A percentile compares a stretch with the other conserved stretches of the same genome.
These are phyloP conservation scores for Liparis tanakae DNA, from an alignment of 2,797 vertebrate species.

Conservation along the genomic window DNA sequence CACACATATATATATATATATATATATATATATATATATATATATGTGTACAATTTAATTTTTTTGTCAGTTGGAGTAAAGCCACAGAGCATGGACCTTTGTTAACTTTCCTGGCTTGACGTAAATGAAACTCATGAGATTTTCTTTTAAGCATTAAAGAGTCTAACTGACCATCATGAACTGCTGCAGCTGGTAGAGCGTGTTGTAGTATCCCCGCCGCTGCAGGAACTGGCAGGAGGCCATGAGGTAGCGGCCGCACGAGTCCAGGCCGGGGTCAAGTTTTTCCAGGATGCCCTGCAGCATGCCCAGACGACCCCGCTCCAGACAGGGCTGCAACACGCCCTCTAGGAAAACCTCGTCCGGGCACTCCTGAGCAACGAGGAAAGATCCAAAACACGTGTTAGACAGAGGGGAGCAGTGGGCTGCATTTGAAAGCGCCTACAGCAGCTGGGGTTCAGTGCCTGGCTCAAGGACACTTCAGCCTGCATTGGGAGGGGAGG, in stretches of 20 bases:
- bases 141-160: neutral
- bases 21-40: too few species aligned
- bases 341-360: slow-evolving; percentile 95
- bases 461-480: too few species aligned
- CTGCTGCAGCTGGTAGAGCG: slow-evolving; percentile 95
- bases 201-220: slow-evolving; percentile 89
- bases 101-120: neutral
- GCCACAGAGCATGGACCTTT: neutral
- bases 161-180: slow-evolving; percentile 93
- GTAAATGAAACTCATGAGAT: too few species aligned
- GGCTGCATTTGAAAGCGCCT: too few species aligned
- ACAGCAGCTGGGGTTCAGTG: too few species aligned
- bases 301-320: slow-evolving; percentile 86
- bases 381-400: neutral
- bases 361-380: slow-evolving; percentile 86
- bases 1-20: too few species aligned
- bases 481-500: too few species aligned
- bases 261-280: slow-evolving; percentile 89
- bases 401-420: too few species aligned
- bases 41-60: neutral
- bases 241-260: slow-evolving; percentile 92
- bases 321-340: slow-evolving; percentile 90
- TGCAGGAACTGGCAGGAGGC: slow-evolving; percentile 95
- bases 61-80: neutral
- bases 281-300: slow-evolving; percentile 91